Conservation (phyloP, 2,888 invertebrate species). For the Lepidochrysops patricia region DNA sequence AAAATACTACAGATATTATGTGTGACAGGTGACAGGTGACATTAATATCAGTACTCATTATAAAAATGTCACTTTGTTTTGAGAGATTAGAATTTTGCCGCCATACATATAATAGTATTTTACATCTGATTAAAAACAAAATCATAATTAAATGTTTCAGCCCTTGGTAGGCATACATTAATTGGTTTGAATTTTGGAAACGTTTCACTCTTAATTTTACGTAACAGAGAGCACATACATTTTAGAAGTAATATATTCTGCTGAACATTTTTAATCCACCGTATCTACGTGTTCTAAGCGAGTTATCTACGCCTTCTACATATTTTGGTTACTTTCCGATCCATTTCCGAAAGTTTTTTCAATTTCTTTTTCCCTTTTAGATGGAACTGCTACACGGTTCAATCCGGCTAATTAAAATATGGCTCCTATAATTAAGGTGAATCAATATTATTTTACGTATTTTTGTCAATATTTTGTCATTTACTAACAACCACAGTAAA, state of each 20-base stretch:
- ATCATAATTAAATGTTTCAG: not conserved
- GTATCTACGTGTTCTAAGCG: conserved; percentile 3
- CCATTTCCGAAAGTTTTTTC: conserved; percentile 8
- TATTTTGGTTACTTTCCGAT: conserved; percentile 3
- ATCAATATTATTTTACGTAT: not conserved
- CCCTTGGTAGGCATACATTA: too few species aligned
- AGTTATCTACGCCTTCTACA: not conserved
- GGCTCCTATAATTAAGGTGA: not conserved
- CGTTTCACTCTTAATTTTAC: not conserved
- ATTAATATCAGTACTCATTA: too few species aligned
- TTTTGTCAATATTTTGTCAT: not conserved
- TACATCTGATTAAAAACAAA: too few species aligned
- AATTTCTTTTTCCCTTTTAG: not conserved
- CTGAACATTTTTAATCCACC: conserved; percentile 3
- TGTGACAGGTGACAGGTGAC: too few species aligned
- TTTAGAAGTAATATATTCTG: not conserved
- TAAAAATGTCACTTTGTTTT: too few species aligned
- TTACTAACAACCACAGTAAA: too few species aligned
- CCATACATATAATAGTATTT: too few species aligned
- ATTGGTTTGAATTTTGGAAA: too few species aligned
- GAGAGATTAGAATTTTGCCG: too few species aligned
- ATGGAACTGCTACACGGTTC: not conserved
- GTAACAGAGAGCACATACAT: not conserved
- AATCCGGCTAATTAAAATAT: not conserved
- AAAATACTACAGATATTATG: too few species aligned